Conservation (phyloP, 2,113 vertebrate species). For the Stigmatopora nigra region DNA sequence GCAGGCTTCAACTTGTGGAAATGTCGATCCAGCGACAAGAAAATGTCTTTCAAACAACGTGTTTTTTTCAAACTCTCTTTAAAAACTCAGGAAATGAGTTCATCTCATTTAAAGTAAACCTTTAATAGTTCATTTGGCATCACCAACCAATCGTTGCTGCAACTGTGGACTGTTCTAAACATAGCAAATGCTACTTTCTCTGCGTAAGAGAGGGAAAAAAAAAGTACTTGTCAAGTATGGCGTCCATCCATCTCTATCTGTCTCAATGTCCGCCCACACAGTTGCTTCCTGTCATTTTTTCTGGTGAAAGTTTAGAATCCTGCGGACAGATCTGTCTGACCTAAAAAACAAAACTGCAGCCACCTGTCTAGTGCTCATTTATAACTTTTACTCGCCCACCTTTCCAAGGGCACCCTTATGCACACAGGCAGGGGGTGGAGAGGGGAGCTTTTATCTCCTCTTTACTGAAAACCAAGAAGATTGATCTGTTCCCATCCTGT, state of each 20-base stretch:
- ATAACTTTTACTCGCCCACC: slow-evolving; percentile 29
- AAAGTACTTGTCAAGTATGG: neutral
- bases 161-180: too few species aligned
- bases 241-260: slow-evolving; percentile 41
- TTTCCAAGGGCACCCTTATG: slow-evolving; percentile 22
- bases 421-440: neutral
- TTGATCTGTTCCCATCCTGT: neutral
- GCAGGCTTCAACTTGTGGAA: slow-evolving; percentile 84
- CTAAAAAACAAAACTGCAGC: slow-evolving; percentile 28
- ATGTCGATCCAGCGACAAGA: slow-evolving; percentile 73
- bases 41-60: slow-evolving; percentile 59
- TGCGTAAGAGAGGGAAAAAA: neutral
- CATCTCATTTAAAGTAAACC: neutral
- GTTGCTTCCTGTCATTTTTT: slow-evolving; percentile 15
- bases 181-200: neutral
- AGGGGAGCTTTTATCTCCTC: neutral
- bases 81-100: neutral
- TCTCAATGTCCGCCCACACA: slow-evolving; percentile 34
- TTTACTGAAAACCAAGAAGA: neutral
- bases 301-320: slow-evolving; percentile 28
- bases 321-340: slow-evolving; percentile 40
- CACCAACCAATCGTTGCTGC: neutral
- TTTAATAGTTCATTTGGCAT: neutral
- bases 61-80: neutral
- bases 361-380: slow-evolving; percentile 36